Evolutionary conservation across 2,113 vertebrate genomes (phyloP).

Genomic region (Erythrocebus patas): DNA sequence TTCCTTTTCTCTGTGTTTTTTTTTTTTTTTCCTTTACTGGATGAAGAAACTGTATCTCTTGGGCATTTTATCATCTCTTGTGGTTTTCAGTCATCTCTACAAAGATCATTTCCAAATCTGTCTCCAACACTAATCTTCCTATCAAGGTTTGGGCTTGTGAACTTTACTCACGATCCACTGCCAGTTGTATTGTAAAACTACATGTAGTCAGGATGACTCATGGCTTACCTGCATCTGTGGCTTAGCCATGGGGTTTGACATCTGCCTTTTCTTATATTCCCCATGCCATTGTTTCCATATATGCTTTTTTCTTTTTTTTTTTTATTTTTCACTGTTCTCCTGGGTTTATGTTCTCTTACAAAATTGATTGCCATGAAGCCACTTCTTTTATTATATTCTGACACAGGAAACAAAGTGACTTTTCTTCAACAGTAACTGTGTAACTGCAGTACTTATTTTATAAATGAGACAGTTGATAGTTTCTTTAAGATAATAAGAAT

Average conservation of each 20-base stretch:
- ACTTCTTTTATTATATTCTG: background rate
- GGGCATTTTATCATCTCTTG: background rate
- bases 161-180: background rate
- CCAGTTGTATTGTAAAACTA: background rate
- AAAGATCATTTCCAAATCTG: background rate
- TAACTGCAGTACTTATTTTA: background rate
- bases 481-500: background rate
- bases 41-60: background rate
- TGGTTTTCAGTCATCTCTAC: background rate
- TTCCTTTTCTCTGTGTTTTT: background rate
- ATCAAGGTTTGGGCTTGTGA: background rate
- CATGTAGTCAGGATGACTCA: background rate
- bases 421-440: background rate
- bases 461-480: background rate
- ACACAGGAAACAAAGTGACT: background rate
- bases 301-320: background rate
- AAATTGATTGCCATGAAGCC: background rate
- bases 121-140: background rate
- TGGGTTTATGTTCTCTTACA: background rate
- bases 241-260: background rate
- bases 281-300: background rate
- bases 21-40: background rate
- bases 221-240: background rate
- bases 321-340: background rate
- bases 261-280: background rate